phyloP scores from a whole-genome alignment of 2,888 invertebrate genomes.

The Onchidella celtica region DNA sequence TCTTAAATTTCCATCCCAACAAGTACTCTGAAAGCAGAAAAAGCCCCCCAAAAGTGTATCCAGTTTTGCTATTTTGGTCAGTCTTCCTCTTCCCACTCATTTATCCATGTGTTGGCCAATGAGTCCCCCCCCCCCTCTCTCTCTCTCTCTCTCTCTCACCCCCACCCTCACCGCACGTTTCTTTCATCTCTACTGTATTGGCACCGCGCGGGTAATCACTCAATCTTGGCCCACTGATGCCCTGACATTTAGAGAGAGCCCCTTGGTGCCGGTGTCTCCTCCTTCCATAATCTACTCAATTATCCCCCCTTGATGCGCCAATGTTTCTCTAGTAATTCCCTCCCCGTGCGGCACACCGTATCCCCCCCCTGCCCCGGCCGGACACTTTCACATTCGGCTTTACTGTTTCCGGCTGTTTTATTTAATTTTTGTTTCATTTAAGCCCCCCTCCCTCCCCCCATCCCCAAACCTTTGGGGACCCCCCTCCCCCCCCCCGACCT shows the following conservation, averaged over 20 bases:
- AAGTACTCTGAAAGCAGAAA: too few relatives aligned
- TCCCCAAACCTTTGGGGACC: too few relatives aligned
- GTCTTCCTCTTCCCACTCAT: not conserved
- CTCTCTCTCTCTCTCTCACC: not conserved
- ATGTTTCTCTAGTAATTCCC: slow-evolving; percentile 38
- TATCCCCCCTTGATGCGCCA: slow-evolving; percentile 36
- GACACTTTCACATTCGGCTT: too few relatives aligned
- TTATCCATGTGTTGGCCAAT: not conserved
- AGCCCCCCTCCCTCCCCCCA: too few relatives aligned
- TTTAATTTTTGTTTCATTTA: too few relatives aligned
- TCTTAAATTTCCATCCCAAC: not conserved
- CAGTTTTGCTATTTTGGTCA: not conserved
- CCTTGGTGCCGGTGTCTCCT: not conserved
- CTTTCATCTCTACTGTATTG: not conserved
- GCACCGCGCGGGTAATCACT: slow-evolving; percentile 10
- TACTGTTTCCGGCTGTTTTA: too few relatives aligned
- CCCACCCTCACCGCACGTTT: not conserved
- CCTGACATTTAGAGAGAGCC: slow-evolving; percentile 27
- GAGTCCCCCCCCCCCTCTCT: not conserved
- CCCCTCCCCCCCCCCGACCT: too few relatives aligned
- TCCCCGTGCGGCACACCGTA: too few relatives aligned
- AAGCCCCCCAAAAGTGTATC: too few relatives aligned
- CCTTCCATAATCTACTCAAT: slow-evolving; percentile 33
- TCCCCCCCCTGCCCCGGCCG: too few relatives aligned
- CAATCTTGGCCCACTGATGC: slow-evolving; percentile 23